phyloP scores from a whole-genome alignment of 2,113 vertebrate genomes.

The Psittacula cyanocephala region DNA sequence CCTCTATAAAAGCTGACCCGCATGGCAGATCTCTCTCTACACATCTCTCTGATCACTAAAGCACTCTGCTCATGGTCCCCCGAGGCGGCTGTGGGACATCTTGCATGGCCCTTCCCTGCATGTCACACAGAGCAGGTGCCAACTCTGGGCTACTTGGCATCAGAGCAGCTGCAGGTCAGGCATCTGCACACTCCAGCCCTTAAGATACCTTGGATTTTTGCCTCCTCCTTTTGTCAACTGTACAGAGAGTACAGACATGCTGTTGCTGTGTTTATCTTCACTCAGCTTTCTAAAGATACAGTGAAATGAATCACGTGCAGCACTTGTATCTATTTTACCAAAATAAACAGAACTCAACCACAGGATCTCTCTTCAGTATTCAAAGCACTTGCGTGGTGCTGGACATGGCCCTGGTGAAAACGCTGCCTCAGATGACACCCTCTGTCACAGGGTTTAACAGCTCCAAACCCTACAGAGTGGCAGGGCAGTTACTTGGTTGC shows the following conservation, averaged over 20 bases:
- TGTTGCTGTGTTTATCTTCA: neutral
- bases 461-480: neutral
- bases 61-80: neutral
- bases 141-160: rapidly evolving
- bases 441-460: neutral
- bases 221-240: neutral
- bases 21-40: neutral
- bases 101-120: neutral
- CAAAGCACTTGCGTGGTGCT: neutral
- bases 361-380: neutral
- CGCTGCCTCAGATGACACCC: neutral
- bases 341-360: conserved; percentile 10
- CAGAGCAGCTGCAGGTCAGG: neutral
- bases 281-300: neutral
- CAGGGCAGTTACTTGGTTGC: neutral
- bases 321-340: neutral
- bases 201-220: neutral
- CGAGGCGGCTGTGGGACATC: neutral
- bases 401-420: neutral
- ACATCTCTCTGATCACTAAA: neutral
- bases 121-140: neutral
- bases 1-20: neutral
- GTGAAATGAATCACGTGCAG: neutral
- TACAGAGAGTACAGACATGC: neutral
- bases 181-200: neutral